Percentiles rank a stretch among this genome's conserved stretches.
Evolutionary conservation across 2,797 vertebrate species (phyloP).

Genomic region (Sciurus carolinensis): DNA sequence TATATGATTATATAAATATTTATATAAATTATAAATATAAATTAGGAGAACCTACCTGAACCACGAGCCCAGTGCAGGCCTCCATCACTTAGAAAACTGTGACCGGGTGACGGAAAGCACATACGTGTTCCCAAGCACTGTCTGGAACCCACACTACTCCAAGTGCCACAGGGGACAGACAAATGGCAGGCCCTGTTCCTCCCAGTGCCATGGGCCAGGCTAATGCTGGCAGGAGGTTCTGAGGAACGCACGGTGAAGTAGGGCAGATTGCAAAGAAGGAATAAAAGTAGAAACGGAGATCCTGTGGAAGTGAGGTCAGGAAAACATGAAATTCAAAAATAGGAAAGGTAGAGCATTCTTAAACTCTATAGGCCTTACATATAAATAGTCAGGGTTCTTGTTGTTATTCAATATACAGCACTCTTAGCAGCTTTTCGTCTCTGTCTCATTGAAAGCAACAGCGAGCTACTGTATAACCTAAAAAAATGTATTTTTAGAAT

Average conservation of each 20-base stretch:
- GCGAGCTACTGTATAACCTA: background rate
- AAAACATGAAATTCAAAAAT: constrained; percentile 62
- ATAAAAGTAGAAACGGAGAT: constrained; percentile 75
- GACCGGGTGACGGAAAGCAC: background rate
- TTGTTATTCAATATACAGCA: background rate
- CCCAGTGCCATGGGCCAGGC: background rate
- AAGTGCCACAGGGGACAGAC: background rate
- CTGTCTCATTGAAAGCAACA: background rate
- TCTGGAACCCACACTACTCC: background rate
- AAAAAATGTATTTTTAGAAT: constrained; percentile 31
- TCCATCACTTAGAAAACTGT: background rate
- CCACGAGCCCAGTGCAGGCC: background rate
- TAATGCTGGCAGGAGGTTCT: background rate
- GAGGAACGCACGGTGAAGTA: constrained; percentile 45
- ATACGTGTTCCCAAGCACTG: background rate
- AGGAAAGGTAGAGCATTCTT: constrained; percentile 8
- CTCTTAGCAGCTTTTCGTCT: background rate
- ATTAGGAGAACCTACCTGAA: too few species aligned
- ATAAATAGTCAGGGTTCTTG: background rate
- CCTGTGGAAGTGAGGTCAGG: constrained; percentile 59
- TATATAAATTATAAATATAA: too few species aligned
- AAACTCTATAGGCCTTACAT: constrained; percentile 7
- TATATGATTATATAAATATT: too few species aligned
- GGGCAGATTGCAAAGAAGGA: constrained; percentile 68
- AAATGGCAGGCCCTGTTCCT: background rate